Conservation (phyloP, 2,888 invertebrate genomes). For the Drosophila greeni region DNA sequence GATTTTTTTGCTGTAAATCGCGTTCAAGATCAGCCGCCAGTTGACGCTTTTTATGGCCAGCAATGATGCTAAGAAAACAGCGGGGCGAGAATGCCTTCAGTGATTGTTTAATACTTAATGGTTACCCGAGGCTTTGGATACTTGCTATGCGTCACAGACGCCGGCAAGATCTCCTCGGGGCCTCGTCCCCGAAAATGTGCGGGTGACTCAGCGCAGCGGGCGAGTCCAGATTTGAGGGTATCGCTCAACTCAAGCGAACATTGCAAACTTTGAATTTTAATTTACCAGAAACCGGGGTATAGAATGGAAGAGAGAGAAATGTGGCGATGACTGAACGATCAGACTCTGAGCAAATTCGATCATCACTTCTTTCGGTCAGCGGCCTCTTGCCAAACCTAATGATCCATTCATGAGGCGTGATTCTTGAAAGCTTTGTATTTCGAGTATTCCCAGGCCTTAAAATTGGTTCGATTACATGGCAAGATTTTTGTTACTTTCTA, state of each 20-base stretch:
- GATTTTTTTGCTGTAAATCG: slow-evolving; percentile 45
- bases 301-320: slow-evolving; percentile 1
- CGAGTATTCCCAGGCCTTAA: slow-evolving; percentile 1
- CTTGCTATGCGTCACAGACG: slow-evolving; percentile 41
- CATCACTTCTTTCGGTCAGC: slow-evolving; percentile 32
- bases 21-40: slow-evolving; percentile 41
- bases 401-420: slow-evolving; percentile 13
- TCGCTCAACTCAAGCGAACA: slow-evolving; percentile 2
- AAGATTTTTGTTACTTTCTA: slow-evolving; percentile 7
- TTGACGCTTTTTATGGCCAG: slow-evolving; percentile 32
- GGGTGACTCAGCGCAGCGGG: slow-evolving; percentile 25
- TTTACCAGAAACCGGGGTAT: slow-evolving; percentile 8
- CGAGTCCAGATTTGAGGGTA: slow-evolving; percentile 21
- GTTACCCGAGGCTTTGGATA: slow-evolving; percentile 18
- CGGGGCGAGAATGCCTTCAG: not conserved
- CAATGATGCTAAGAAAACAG: slow-evolving; percentile 32
- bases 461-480: not conserved
- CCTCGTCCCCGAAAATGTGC: slow-evolving; percentile 24
- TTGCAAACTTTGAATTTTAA: slow-evolving; percentile 29
- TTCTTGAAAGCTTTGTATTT: slow-evolving; percentile 9
- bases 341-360: slow-evolving; percentile 20
- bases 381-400: slow-evolving; percentile 10
- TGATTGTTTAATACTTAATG: slow-evolving; percentile 37
- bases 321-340: slow-evolving; percentile 12
- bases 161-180: slow-evolving; percentile 22